Conservation (phyloP, 1,140 invertebrate genomes). For the Capitella teleta region DNA sequence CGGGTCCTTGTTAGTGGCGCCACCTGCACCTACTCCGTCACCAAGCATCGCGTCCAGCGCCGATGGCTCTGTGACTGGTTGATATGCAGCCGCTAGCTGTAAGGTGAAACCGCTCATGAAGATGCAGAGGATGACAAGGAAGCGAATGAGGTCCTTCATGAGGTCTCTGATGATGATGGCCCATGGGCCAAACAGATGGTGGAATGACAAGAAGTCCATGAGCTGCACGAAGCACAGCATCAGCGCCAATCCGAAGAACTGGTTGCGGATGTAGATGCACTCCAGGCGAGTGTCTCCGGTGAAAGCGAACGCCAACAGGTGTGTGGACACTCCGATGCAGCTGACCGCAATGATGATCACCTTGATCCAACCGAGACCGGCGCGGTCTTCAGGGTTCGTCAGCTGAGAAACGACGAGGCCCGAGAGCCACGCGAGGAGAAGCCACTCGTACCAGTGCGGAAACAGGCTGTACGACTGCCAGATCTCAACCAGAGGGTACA, state of each 20-base stretch:
- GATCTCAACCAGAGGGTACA: constrained; percentile 63
- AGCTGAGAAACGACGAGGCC: constrained; percentile 90
- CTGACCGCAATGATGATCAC: constrained; percentile 83
- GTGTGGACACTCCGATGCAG: constrained; percentile 79
- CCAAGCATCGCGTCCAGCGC: constrained; percentile 15
- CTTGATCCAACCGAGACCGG: constrained; percentile 39
- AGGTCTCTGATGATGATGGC: constrained; percentile 54
- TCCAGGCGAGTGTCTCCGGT: constrained; percentile 51
- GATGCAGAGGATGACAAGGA: constrained; percentile 90
- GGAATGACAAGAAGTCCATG: constrained; percentile 81
- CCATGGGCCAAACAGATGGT: constrained; percentile 98
- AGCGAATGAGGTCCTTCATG: constrained; percentile 71
- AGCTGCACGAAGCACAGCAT: constrained; percentile 93
- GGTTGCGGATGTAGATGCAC: constrained; percentile 83
- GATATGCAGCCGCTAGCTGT: constrained; percentile 90
- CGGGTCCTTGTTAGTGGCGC: constrained; percentile 6
- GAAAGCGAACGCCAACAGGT: constrained; percentile 61
- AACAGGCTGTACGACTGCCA: constrained; percentile 39
- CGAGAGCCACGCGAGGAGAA: constrained; percentile 87
- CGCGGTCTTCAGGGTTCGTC: constrained; percentile 63
- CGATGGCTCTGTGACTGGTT: constrained; percentile 54
- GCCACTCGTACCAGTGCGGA: constrained; percentile 88
- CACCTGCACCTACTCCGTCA: constrained; percentile 20
- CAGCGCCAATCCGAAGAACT: constrained; percentile 87
- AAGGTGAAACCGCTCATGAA: constrained; percentile 98